Evolutionary conservation across 30 jellyfish, hydroid and myxozoan genomes (phyloP).

Genomic region (Chrysaora quinquecirrha): DNA sequence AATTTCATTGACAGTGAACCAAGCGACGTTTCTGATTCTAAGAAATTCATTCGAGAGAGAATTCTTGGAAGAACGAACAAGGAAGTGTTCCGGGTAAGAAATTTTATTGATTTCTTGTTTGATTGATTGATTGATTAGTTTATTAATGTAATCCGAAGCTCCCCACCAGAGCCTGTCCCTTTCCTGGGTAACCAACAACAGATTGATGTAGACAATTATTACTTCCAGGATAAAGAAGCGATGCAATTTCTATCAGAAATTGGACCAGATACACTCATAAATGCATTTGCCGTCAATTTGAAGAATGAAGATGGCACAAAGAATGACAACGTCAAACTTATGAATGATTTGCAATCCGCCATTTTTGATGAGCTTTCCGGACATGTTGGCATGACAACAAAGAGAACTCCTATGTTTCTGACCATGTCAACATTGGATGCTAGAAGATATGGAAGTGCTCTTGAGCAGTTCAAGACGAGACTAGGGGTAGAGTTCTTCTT

Average conservation of each 20-base stretch:
- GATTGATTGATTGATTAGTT: too few relatives aligned
- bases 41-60: conserved; percentile 38
- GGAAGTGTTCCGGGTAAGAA: conserved; percentile 36
- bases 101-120: too few relatives aligned
- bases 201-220: too few relatives aligned
- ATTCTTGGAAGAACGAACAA: conserved; percentile 54
- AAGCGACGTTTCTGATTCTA: background rate
- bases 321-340: conserved; percentile 31
- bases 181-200: too few relatives aligned
- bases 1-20: conserved; percentile 38
- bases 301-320: conserved; percentile 39
- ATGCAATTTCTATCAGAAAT: conserved; percentile 53
- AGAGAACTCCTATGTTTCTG: conserved; percentile 66
- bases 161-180: too few relatives aligned
- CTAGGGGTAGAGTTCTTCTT: conserved; percentile 48
- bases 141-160: too few relatives aligned
- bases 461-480: conserved; percentile 26
- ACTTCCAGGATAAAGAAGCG: conserved; percentile 32
- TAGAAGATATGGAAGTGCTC: conserved; percentile 37
- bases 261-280: conserved; percentile 82
- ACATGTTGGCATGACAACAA: conserved; percentile 47
- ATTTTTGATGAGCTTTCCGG: conserved; percentile 55
- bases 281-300: conserved; percentile 60
- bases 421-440: conserved; percentile 54
- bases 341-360: conserved; percentile 52